phyloP scores from a whole-genome alignment of 92 coral and sea anemone genomes.

The Epizoanthus ramosus region DNA sequence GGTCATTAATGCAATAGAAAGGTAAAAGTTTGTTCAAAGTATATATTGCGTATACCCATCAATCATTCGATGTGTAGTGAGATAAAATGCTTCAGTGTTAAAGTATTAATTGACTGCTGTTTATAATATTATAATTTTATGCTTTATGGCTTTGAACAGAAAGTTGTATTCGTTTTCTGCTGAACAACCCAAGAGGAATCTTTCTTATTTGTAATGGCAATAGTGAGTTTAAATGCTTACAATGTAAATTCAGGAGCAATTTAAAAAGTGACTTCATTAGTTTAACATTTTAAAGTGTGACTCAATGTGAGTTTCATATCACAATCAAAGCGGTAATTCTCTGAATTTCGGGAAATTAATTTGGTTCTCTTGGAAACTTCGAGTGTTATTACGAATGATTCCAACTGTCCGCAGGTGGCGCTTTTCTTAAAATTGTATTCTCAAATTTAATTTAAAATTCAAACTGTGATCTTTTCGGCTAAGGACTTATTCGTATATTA shows the following conservation, averaged over 20 bases:
- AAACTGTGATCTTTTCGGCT: neutral
- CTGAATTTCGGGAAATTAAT: neutral
- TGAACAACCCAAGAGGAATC: neutral
- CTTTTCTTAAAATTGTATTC: neutral
- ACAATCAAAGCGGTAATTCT: neutral
- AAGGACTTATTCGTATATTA: neutral
- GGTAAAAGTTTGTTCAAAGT: too few relatives aligned
- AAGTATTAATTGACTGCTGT: neutral
- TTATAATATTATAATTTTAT: slow-evolving; percentile 22
- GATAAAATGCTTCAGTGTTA: neutral
- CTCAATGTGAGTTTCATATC: slow-evolving; percentile 1
- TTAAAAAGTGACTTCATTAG: neutral
- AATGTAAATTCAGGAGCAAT: too few relatives aligned
- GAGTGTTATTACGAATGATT: neutral
- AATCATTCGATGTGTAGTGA: neutral
- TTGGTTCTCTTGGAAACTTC: neutral
- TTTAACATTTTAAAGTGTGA: neutral
- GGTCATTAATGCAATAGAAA: too few relatives aligned
- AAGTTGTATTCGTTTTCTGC: neutral
- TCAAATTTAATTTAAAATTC: neutral
- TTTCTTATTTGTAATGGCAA: too few relatives aligned
- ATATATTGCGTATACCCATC: too few relatives aligned
- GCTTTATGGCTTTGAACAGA: neutral
- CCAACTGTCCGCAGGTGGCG: neutral
- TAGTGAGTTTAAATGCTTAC: neutral